Percentiles rank a stretch among this genome's conserved stretches.
Conservation (phyloP, 2,113 vertebrate genomes). For the Cathartes aura region DNA sequence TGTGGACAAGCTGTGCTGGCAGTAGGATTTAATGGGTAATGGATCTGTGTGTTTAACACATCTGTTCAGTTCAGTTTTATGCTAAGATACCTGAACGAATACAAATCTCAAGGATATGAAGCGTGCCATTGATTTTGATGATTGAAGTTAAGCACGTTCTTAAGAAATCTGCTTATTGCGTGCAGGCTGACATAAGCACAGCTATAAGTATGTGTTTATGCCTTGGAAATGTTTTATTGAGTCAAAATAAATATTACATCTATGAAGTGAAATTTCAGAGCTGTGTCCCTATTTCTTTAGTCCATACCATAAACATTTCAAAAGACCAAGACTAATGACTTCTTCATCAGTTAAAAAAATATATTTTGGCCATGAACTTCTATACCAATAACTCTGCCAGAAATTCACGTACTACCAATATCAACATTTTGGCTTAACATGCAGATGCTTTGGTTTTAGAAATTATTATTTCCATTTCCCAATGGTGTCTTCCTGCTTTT, state of each 20-base stretch:
- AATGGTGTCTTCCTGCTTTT: not conserved
- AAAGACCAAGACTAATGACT: not conserved
- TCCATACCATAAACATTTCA: not conserved
- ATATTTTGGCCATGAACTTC: not conserved
- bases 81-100: accelerated
- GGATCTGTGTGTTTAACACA: not conserved
- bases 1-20: not conserved
- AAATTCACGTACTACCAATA: not conserved
- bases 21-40: not conserved
- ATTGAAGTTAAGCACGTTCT: not conserved
- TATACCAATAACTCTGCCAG: not conserved
- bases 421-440: not conserved
- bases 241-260: not conserved
- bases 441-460: not conserved
- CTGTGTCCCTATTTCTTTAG: not conserved
- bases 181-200: not conserved
- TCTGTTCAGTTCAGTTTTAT: not conserved
- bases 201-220: not conserved
- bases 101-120: not conserved
- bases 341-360: not conserved
- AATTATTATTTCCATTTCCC: not conserved
- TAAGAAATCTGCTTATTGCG: not conserved
- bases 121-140: not conserved
- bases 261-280: not conserved
- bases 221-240: not conserved